Percentiles rank a stretch among this genome's conserved stretches.
Conservation (phyloP, 2,888 invertebrate species). For the Syrista parreyssii region DNA sequence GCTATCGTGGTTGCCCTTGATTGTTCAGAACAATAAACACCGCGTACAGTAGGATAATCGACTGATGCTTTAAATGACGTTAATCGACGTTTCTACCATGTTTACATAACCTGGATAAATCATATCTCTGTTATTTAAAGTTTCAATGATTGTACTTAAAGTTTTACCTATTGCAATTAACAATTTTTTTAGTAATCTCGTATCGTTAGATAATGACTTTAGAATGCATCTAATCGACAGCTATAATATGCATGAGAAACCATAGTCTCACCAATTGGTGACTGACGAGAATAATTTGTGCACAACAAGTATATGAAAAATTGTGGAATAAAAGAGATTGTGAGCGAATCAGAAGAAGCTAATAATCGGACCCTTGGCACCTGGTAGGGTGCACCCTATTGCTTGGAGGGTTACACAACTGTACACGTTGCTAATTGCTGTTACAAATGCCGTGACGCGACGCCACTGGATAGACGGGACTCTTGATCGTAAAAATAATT, state of each 20-base stretch:
- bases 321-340: background rate
- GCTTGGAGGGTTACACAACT: background rate
- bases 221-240: too few species aligned
- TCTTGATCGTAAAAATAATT: constrained; percentile 62
- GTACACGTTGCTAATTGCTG: constrained; percentile 37
- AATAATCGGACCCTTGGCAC: background rate
- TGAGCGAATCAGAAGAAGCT: background rate
- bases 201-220: too few species aligned
- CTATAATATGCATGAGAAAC: background rate
- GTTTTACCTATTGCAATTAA: background rate
- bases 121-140: background rate
- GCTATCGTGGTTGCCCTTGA: constrained; percentile 7
- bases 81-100: background rate
- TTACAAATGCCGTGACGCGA: constrained; percentile 30
- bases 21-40: constrained; percentile 29
- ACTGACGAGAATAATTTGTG: too few species aligned
- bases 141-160: too few species aligned
- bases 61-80: background rate
- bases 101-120: background rate
- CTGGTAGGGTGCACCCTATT: background rate
- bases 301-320: background rate
- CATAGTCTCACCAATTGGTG: background rate
- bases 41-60: constrained; percentile 10
- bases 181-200: background rate
- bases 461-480: constrained; percentile 24